A percentile compares a stretch with the other conserved stretches of the same genome.
Evolutionary conservation across 2,113 vertebrate species (phyloP).

Genomic region (Tragelaphus scriptus): DNA sequence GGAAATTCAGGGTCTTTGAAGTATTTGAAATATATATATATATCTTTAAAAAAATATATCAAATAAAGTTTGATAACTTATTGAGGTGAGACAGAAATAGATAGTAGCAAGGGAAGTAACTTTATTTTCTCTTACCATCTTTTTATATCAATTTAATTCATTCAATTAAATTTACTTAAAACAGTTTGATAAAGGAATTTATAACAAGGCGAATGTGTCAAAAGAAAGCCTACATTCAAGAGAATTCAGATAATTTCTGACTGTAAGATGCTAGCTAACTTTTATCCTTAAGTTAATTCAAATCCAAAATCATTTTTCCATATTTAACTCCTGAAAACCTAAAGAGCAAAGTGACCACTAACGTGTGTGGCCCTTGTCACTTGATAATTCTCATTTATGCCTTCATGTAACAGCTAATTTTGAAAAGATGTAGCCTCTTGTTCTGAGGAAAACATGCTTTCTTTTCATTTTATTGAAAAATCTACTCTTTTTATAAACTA

Average conservation of each 20-base stretch:
- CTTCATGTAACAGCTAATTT: neutral
- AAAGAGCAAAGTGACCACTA: neutral
- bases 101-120: neutral
- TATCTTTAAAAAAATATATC: neutral
- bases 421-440: neutral
- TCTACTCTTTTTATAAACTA: neutral
- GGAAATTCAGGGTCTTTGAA: neutral
- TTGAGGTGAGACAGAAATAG: neutral
- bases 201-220: neutral
- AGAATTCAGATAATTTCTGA: neutral
- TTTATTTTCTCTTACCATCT: neutral
- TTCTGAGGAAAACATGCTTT: neutral
- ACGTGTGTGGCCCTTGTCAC: neutral
- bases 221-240: neutral
- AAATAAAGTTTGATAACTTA: neutral
- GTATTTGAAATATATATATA: neutral
- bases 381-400: neutral
- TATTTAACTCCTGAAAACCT: neutral
- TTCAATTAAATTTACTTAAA: neutral
- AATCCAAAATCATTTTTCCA: neutral
- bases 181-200: neutral
- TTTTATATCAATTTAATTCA: neutral
- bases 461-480: neutral
- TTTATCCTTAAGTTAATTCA: neutral
- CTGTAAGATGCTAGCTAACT: neutral